Conservation (phyloP, 2,113 vertebrate species). For the Entomyzon cyanotis region DNA sequence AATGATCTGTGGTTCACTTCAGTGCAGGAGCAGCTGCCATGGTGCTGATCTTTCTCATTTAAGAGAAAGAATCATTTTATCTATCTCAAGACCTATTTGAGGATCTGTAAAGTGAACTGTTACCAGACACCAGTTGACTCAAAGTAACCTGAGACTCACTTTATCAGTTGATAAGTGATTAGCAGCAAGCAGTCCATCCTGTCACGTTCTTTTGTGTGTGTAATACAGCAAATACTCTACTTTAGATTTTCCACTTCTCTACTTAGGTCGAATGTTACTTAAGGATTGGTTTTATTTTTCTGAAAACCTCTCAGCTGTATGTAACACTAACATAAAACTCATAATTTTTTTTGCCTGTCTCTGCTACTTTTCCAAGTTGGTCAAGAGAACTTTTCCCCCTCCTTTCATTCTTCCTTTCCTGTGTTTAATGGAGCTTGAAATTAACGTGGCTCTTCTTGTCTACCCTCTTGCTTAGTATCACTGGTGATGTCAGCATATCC, state of each 20-base stretch:
- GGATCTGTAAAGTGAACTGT: neutral
- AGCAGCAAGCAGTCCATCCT: neutral
- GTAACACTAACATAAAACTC: neutral
- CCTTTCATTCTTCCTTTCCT: neutral
- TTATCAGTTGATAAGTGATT: conserved; percentile 34
- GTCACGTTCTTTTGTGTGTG: neutral
- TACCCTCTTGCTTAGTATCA: neutral
- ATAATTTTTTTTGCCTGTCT: neutral
- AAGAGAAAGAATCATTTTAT: neutral
- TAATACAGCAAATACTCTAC: neutral
- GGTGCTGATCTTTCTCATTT: neutral
- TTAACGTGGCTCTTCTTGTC: conserved; percentile 11
- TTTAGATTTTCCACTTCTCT: neutral
- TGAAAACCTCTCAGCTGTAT: neutral
- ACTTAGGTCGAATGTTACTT: neutral
- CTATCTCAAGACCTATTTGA: neutral
- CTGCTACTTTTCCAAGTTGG: neutral
- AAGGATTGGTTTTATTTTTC: neutral
- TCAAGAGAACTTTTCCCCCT: neutral
- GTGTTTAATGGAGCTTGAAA: conserved; percentile 59
- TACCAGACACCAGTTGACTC: conserved; percentile 13
- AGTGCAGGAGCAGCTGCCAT: neutral
- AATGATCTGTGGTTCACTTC: accelerated
- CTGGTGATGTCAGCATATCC: conserved; percentile 36
- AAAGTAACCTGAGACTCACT: conserved; percentile 32